Conservation (phyloP, 2,797 vertebrate genomes). For the Phataginus tricuspis region DNA sequence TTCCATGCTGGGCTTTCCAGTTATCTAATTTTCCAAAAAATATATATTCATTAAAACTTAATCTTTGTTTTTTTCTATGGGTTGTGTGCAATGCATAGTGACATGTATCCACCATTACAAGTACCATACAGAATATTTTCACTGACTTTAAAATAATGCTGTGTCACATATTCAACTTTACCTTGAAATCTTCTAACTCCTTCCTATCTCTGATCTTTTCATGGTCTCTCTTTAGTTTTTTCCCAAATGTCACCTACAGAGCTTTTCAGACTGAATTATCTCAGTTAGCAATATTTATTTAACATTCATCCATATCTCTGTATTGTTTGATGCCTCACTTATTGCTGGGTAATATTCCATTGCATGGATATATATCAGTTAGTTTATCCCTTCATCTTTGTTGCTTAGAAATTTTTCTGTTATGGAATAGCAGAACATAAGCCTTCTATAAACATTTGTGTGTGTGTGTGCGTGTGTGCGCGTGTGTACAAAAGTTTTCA, state of each 20-base stretch:
- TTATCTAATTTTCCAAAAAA: not conserved
- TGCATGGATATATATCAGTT: not conserved
- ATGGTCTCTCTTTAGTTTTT: not conserved
- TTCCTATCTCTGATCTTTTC: not conserved
- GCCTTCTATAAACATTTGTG: not conserved
- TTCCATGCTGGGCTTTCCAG: not conserved
- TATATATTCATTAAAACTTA: not conserved
- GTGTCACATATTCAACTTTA: not conserved
- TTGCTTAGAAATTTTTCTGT: not conserved
- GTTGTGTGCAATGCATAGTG: not conserved
- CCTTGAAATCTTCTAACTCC: not conserved
- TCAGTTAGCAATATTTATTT: not conserved
- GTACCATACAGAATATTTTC: not conserved
- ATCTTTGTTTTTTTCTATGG: not conserved
- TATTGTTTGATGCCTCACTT: not conserved
- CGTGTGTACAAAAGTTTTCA: not conserved
- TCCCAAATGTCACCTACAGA: not conserved
- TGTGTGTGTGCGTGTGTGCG: not conserved
- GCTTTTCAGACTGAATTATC: not conserved
- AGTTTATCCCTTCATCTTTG: not conserved
- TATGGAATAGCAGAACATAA: not conserved
- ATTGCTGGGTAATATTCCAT: not conserved
- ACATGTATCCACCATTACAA: not conserved
- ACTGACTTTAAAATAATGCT: not conserved
- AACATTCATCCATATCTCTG: not conserved